Conservation (phyloP, 2,888 invertebrate species). For the Epistrophe eligans region DNA sequence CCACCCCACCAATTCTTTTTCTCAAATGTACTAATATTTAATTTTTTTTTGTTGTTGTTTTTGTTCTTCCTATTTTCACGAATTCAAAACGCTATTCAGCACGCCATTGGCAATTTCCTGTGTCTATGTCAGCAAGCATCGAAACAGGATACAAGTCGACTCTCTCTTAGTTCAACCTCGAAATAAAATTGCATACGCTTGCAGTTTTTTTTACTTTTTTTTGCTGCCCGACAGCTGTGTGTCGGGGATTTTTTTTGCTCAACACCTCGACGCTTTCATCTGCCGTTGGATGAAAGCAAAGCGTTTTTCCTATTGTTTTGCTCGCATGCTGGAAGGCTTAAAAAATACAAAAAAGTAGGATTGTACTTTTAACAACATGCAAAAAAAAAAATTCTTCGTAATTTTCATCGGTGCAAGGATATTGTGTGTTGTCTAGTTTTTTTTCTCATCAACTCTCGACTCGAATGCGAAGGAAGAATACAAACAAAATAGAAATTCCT, state of each 20-base stretch:
- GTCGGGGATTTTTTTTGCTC: slow-evolving; percentile 5
- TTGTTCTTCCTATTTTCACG: slow-evolving; percentile 24
- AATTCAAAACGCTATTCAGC: slow-evolving; percentile 12
- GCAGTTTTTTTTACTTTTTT: slow-evolving; percentile 27
- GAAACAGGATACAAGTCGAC: slow-evolving; percentile 43
- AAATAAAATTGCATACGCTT: slow-evolving; percentile 38
- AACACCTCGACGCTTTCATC: slow-evolving; percentile 38
- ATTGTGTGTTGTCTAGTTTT: slow-evolving; percentile 9
- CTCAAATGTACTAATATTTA: not conserved
- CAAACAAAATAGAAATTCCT: slow-evolving; percentile 27
- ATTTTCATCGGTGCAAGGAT: slow-evolving; percentile 33
- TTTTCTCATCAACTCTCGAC: not conserved
- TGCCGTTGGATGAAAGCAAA: slow-evolving; percentile 43
- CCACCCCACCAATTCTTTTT: not conserved
- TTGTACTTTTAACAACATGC: slow-evolving; percentile 15
- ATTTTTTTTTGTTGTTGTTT: not conserved
- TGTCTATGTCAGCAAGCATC: slow-evolving; percentile 53
- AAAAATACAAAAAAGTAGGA: not conserved
- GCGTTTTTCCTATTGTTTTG: slow-evolving; percentile 45
- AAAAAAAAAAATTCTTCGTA: slow-evolving; percentile 13
- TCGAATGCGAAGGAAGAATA: slow-evolving; percentile 14
- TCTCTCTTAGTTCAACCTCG: not conserved
- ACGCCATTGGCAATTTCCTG: slow-evolving; percentile 60
- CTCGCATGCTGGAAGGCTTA: slow-evolving; percentile 45
- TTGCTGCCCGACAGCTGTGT: slow-evolving; percentile 39